phyloP scores from a whole-genome alignment of 2,113 vertebrate species.

The Aleadryas rufinucha region DNA sequence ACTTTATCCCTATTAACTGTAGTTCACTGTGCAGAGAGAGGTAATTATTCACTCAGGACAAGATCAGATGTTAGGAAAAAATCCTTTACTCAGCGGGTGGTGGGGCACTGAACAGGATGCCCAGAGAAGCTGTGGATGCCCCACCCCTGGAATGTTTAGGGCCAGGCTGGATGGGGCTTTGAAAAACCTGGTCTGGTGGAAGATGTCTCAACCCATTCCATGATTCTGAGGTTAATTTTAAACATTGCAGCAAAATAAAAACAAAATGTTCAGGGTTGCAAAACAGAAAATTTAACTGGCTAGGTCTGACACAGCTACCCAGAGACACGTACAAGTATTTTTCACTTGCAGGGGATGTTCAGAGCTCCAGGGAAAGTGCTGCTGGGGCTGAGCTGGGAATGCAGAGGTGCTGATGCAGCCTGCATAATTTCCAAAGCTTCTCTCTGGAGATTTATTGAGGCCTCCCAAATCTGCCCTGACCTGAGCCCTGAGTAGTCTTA shows the following conservation, averaged over 20 bases:
- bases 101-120: neutral
- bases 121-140: neutral
- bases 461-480: neutral
- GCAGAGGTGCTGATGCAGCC: neutral
- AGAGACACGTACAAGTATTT: fast-evolving
- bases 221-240: neutral
- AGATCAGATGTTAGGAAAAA: neutral
- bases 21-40: neutral
- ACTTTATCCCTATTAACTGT: neutral
- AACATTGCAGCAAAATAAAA: neutral
- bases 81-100: neutral
- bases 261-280: neutral
- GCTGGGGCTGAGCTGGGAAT: neutral
- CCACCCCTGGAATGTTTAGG: neutral
- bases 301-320: neutral
- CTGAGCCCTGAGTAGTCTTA: neutral
- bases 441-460: neutral
- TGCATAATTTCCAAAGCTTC: neutral
- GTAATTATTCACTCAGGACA: slow-evolving; percentile 9
- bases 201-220: neutral
- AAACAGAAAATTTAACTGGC: neutral
- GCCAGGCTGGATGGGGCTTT: neutral
- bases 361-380: neutral
- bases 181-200: neutral
- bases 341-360: neutral